These are phyloP conservation scores for Heliornis fulica DNA, from an alignment of 2,113 vertebrate genomes.

Conservation along the genomic window DNA sequence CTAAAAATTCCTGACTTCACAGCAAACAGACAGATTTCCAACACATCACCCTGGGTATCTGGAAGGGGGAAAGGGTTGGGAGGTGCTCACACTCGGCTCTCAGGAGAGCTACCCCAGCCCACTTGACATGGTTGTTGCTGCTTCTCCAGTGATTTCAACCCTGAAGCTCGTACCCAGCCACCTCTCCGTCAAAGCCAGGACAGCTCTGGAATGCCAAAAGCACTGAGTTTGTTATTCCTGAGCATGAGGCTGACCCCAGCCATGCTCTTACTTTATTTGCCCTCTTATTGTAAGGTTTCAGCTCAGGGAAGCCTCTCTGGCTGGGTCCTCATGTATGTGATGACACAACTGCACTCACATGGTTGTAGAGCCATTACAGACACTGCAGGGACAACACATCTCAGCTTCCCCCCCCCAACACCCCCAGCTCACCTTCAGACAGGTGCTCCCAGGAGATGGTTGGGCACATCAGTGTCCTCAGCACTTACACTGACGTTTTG, in stretches of 20 bases:
- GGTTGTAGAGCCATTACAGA: fast-evolving
- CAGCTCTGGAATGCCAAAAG: not conserved
- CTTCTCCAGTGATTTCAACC: not conserved
- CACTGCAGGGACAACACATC: too few relatives aligned
- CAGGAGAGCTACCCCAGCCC: not conserved
- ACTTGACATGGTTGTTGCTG: fast-evolving
- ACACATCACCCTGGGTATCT: fast-evolving
- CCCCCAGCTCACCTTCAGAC: not conserved
- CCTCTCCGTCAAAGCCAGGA: not conserved
- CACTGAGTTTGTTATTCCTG: fast-evolving
- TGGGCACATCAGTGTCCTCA: fast-evolving
- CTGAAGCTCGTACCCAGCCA: fast-evolving
- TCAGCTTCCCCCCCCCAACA: fast-evolving
- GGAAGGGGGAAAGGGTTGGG: not conserved
- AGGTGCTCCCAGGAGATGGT: fast-evolving
- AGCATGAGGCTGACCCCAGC: not conserved
- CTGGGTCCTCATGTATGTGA: too few relatives aligned
- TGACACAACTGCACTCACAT: too few relatives aligned
- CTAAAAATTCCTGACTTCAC: fast-evolving
- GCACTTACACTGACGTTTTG: fast-evolving
- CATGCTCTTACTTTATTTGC: not conserved
- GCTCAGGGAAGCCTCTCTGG: not conserved
- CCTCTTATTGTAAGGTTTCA: not conserved
- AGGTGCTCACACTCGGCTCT: not conserved
- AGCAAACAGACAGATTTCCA: not conserved